phyloP scores from a whole-genome alignment of 1,140 invertebrate species.

The Philaenus spumarius region DNA sequence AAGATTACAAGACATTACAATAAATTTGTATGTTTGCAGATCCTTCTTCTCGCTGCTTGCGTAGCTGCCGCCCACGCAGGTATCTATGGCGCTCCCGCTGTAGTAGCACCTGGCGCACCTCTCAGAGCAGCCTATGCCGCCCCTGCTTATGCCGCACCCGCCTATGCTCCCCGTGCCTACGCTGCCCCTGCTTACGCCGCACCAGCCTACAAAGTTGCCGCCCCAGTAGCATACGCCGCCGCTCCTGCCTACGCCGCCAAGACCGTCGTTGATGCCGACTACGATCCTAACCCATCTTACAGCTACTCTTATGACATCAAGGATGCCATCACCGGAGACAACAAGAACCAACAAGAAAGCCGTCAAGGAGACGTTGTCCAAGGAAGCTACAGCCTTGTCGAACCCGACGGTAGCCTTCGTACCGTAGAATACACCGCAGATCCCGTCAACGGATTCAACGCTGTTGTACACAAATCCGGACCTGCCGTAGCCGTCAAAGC shows the following conservation, averaged over 20 bases:
- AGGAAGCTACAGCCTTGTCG: constrained; percentile 53
- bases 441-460: constrained; percentile 19
- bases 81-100: constrained; percentile 27
- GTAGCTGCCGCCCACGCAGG: constrained; percentile 34
- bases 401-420: constrained; percentile 33
- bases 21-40: constrained; percentile 28
- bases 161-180: constrained; percentile 23
- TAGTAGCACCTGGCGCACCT: constrained; percentile 25
- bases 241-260: constrained; percentile 27
- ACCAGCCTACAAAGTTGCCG: constrained; percentile 20
- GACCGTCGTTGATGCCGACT: constrained; percentile 42
- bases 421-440: constrained; percentile 32
- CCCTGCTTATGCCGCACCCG: constrained; percentile 19
- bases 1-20: too few relatives aligned
- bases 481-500: constrained; percentile 7
- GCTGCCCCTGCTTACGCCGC: constrained; percentile 18
- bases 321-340: constrained; percentile 58
- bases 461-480: constrained; percentile 37
- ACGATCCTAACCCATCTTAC: constrained; percentile 43
- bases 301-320: constrained; percentile 60
- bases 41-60: constrained; percentile 33
- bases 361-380: constrained; percentile 57
- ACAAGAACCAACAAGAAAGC: constrained; percentile 57
- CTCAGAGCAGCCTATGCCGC: constrained; percentile 14
- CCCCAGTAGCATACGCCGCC: constrained; percentile 5